Base-by-base conservation (phyloP, 2,888 invertebrate genomes). In the Monopis laevigella region DNA sequence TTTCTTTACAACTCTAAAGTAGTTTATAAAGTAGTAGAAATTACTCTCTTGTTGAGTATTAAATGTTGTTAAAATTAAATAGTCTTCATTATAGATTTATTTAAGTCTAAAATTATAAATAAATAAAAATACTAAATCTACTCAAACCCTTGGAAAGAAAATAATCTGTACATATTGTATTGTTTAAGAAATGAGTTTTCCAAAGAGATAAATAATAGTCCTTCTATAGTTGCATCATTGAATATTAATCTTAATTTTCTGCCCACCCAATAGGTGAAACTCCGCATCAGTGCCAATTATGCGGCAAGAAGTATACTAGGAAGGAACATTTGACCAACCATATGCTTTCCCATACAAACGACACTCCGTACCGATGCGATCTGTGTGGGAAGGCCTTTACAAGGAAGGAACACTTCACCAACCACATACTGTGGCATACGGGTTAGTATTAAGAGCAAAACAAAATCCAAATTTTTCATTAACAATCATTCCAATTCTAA, bases 261-360 rank as follows among this genome's bases (percentile, higher is more conserved):
- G n/a, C n/a, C n/a, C n/a, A n/a, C n/a, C n/a, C n/a, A n/a, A 56
- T 77, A 86, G 92, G 92, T 65, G 92, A 92, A 80, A 92, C 92
- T 50, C 92, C 91, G 47, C 93, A 93, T 75, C 91, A 91, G 69
- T 93, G 93, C 70, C 88, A 88, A 70, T 87, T 91, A 55, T 92
- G 92, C 71, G 91, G 90, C 53, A 93, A 93, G 83, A 92, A 92
- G 73, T 93, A 92, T 71, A 92, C 92, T 51, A 86, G 93, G 55
- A 92, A 92, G 78, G 93, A 93, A 74, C 93, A 93, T 78, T 85
- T 93, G 67, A 88, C 89, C 56, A 92, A 92, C 75, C 93, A 93
- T 75, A 89, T 92, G 88, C 84, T 92, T 54, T 91, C 91, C 46
- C 93, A 93, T 68, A 92, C 92, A 49, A 92, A 92, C 63, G 93